Conservation (phyloP, 2,113 vertebrate genomes). For the Uria lomvia region DNA sequence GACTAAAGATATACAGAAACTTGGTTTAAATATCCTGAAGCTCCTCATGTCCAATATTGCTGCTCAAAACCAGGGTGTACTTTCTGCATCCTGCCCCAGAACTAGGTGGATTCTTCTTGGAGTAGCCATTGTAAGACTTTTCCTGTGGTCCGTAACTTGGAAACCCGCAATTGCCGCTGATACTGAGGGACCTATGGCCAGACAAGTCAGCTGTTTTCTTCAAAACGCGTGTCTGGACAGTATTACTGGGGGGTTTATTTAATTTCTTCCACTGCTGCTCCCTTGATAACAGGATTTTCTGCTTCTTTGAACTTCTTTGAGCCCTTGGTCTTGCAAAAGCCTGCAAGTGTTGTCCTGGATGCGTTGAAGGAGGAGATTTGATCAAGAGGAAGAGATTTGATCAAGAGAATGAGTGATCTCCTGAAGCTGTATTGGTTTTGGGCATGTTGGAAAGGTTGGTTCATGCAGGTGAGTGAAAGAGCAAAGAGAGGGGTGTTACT, state of each 20-base stretch:
- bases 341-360: background rate
- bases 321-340: background rate
- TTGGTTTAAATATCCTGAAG: background rate
- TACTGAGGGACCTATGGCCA: background rate
- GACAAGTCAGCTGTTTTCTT: background rate
- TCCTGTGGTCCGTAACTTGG: background rate
- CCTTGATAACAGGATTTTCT: background rate
- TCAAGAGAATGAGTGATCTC: background rate
- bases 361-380: background rate
- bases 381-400: background rate
- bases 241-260: background rate
- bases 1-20: background rate
- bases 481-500: constrained; percentile 24
- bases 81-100: background rate
- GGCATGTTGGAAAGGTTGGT: background rate
- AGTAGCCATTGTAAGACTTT: constrained; percentile 24
- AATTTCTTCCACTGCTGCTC: background rate
- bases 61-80: background rate
- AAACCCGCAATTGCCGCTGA: background rate
- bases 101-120: background rate
- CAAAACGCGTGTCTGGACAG: background rate
- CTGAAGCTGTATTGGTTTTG: background rate
- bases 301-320: background rate
- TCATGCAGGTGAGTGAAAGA: background rate
- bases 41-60: background rate